Evolutionary conservation across 2,888 invertebrate genomes (phyloP).

Genomic region (Pemphredon lugubris): DNA sequence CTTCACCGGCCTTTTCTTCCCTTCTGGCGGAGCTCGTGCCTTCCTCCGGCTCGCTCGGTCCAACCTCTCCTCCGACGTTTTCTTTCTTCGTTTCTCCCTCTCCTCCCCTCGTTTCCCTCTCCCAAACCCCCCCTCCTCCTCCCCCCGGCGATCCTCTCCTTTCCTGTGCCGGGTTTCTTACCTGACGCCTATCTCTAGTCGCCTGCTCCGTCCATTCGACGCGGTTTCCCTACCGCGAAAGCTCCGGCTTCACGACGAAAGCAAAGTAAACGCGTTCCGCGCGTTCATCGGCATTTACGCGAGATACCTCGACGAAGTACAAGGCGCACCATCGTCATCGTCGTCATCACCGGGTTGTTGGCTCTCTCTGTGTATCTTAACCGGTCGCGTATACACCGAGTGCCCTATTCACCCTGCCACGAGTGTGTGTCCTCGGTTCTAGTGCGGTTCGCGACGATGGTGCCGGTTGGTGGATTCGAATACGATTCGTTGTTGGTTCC

Average conservation of each 20-base stretch:
- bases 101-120: slow-evolving; percentile 16
- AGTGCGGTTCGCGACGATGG: slow-evolving; percentile 40
- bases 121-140: slow-evolving; percentile 4
- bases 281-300: no score
- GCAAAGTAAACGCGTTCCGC: no score
- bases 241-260: slow-evolving; percentile 12
- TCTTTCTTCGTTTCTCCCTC: slow-evolving; percentile 28
- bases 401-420: slow-evolving; percentile 17
- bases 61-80: slow-evolving; percentile 40
- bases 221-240: slow-evolving; percentile 44
- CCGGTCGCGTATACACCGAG: slow-evolving; percentile 9
- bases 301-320: no score
- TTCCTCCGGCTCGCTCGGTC: slow-evolving; percentile 27
- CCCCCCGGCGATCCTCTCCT: not conserved
- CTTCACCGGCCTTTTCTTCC: slow-evolving; percentile 49
- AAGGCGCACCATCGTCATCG: no score
- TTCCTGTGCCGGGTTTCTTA: slow-evolving; percentile 9
- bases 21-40: slow-evolving; percentile 50
- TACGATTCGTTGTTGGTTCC: slow-evolving; percentile 32
- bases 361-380: no score
- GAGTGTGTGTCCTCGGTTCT: slow-evolving; percentile 3
- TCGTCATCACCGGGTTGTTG: no score
- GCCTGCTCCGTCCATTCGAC: slow-evolving; percentile 51
- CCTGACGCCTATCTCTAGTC: slow-evolving; percentile 24
- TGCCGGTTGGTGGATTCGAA: slow-evolving; percentile 52